phyloP scores from a whole-genome alignment of 2,113 vertebrate species.

The Tor tambroides region DNA sequence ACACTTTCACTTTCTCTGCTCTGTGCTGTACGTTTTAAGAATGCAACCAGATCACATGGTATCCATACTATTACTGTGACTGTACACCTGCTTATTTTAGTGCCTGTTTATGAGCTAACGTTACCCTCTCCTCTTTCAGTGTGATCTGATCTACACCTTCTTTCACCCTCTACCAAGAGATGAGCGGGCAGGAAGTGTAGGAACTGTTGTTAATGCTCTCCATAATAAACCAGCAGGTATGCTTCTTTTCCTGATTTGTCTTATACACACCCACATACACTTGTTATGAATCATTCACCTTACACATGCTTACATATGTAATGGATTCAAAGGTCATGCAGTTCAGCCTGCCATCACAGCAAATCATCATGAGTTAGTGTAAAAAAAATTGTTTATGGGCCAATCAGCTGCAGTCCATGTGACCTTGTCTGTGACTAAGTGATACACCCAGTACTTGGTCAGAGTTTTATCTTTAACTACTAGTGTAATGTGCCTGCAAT shows the following conservation, averaged over 20 bases:
- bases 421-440: conserved; percentile 12
- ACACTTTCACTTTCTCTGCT: background rate
- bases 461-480: conserved; percentile 34
- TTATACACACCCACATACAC: conserved; percentile 19
- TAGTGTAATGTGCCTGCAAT: conserved; percentile 24
- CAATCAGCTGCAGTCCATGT: conserved; percentile 6
- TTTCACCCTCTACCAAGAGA: conserved; percentile 89
- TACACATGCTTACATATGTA: background rate
- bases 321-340: background rate
- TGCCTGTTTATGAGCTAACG: background rate
- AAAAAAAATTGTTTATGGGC: background rate
- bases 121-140: conserved; percentile 72
- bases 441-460: background rate
- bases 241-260: background rate
- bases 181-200: conserved; percentile 73
- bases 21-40: conserved; percentile 5
- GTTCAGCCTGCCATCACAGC: background rate
- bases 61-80: background rate
- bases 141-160: conserved; percentile 93
- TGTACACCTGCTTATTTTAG: background rate
- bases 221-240: conserved; percentile 82
- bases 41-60: background rate
- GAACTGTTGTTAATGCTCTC: conserved; percentile 62
- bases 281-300: conserved; percentile 6
- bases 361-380: background rate